Evolutionary conservation across 1,140 invertebrate genomes (phyloP), one percentile per base, ranked within the genome.

Genomic region (Drosophila tsacasi): DNA sequence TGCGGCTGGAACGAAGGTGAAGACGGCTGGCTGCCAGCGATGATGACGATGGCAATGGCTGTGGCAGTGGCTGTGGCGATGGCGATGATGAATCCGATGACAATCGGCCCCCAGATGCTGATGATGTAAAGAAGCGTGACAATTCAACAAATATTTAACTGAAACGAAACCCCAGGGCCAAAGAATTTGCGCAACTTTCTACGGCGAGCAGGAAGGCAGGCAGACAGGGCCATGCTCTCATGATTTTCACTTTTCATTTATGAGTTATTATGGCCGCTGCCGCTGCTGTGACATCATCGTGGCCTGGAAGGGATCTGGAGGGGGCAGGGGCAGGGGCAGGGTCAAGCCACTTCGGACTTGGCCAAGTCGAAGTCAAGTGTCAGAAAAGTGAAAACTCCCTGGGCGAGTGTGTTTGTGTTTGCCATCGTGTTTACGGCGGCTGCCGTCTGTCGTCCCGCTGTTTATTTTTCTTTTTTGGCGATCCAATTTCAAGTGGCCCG

Each of bases 231-330:
- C 49, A 52, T 27, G 67, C 66, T 44, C 63, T 69, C 42, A 66
- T 69, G 80, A 87, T 90, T 90, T 90, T 90, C 85, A 90, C 85
- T 90, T 90, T 90, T 90, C 85, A 90, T 90, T 90, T 87, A 87
- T 87, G 84, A 87, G 68, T 83, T 87, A 80, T 89, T 89, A 79
- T 76, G 73, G 49, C 40, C 25, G 19, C 32, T 35, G 32, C 12
- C 32, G 12, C 27, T 25, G 61, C 60, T 87, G 76, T 87, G 83
- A 89, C 84, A 89, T 87, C 83, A 87, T 79, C 83, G 60, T 58
- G 59, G 52, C 58, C 47, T 47, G 37, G 66, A 25, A 47, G 47
- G 27, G 57, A 55, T 23, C 21, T 17, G 32, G 21, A 32, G 44
- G 27, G 65, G 59, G 65, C 47, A 42, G 52, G 49, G 65, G 21